A percentile compares a stretch with the other conserved stretches of the same genome.
Conservation (phyloP, 2,113 vertebrate genomes). For the Varanus komodoensis region DNA sequence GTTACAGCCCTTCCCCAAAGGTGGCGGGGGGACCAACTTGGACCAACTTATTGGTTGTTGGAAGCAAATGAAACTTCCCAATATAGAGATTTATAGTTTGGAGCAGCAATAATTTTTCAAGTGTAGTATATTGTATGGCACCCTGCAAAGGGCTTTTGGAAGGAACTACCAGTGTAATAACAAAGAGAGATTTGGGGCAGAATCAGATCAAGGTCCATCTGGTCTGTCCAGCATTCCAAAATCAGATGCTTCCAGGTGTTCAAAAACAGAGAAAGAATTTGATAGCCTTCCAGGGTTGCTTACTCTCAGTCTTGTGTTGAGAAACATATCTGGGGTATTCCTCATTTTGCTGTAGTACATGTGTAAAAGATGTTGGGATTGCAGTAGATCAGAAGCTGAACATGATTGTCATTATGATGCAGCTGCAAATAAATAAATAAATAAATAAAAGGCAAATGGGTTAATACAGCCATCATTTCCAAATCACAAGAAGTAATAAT, state of each 20-base stretch:
- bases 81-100: background rate
- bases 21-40: background rate
- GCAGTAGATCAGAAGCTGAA: background rate
- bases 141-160: too few relatives aligned
- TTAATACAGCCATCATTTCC: background rate
- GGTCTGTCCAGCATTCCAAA: background rate
- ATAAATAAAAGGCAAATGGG: too few relatives aligned
- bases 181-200: background rate
- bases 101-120: background rate
- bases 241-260: background rate
- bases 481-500: background rate
- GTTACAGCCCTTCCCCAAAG: background rate
- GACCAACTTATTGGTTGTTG: background rate
- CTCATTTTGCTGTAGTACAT: background rate
- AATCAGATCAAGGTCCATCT: background rate
- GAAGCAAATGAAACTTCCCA: background rate
- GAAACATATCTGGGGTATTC: background rate
- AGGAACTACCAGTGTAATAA: background rate
- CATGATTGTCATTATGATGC: background rate
- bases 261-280: background rate
- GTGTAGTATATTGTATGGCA: background rate
- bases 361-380: background rate
- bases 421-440: too few relatives aligned
- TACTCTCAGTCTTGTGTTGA: too few relatives aligned
- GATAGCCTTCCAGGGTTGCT: background rate